A percentile compares a stretch with the other conserved stretches of the same genome.
Conservation (phyloP, 2,797 vertebrate genomes). For the Enteromius argenteus region DNA sequence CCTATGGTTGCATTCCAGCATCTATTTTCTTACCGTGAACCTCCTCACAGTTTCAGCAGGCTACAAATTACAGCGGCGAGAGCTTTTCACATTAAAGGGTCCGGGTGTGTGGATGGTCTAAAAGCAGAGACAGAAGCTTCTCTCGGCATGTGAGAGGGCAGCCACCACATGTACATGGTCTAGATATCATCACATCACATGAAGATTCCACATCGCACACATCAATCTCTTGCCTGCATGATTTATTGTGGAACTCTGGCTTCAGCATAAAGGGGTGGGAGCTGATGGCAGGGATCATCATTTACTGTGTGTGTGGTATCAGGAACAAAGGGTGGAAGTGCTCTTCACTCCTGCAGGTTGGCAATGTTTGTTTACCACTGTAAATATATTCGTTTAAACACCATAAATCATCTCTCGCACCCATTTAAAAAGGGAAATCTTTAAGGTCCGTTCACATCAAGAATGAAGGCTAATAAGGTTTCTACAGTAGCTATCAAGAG, state of each 20-base stretch:
- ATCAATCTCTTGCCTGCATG: slow-evolving; percentile 65
- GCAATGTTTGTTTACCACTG: slow-evolving; percentile 21
- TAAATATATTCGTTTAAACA: neutral
- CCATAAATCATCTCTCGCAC: neutral
- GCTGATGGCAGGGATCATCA: slow-evolving; percentile 18
- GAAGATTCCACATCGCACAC: slow-evolving; percentile 69
- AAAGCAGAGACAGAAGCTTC: slow-evolving; percentile 61
- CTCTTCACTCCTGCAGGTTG: slow-evolving; percentile 27
- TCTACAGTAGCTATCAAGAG: neutral
- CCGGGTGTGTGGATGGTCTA: slow-evolving; percentile 64
- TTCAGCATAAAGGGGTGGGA: slow-evolving; percentile 38
- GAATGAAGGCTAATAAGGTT: neutral
- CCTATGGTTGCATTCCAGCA: slow-evolving; percentile 53
- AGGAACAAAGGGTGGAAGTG: slow-evolving; percentile 6
- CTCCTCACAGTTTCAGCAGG: slow-evolving; percentile 62
- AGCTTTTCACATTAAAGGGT: slow-evolving; percentile 77
- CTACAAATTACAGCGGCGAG: slow-evolving; percentile 65
- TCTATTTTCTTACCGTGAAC: slow-evolving; percentile 62
- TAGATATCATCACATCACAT: slow-evolving; percentile 75
- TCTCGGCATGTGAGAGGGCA: slow-evolving; percentile 63
- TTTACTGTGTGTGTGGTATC: slow-evolving; percentile 26
- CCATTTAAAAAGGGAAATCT: neutral
- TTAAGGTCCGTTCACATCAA: neutral
- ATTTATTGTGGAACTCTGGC: slow-evolving; percentile 50
- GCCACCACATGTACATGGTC: slow-evolving; percentile 64